Percentiles rank a stretch among this genome's conserved stretches.
Conservation (phyloP, 2,797 vertebrate genomes). For the Denticeps clupeoides region DNA sequence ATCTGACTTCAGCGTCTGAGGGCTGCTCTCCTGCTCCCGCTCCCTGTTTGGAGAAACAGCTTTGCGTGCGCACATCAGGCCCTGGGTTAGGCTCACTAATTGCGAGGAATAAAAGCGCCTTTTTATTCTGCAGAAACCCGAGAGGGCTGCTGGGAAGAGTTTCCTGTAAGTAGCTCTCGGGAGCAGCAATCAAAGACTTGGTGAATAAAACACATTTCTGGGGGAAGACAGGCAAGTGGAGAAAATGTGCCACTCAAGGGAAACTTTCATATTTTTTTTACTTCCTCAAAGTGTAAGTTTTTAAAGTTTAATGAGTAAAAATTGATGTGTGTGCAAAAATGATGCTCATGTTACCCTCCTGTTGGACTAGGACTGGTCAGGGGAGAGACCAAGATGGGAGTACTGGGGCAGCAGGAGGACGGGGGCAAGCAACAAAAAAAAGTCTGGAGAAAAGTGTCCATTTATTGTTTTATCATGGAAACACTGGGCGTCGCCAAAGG, state of each 20-base stretch:
- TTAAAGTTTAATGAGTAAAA: no score
- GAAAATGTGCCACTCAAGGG: background rate
- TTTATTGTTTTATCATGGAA: no score
- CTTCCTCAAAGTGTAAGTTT: no score
- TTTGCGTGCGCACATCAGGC: slow-evolving; percentile 13
- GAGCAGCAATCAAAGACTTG: slow-evolving; percentile 28
- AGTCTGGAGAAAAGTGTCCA: no score
- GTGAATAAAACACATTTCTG: slow-evolving; percentile 14
- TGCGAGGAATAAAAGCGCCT: slow-evolving; percentile 37
- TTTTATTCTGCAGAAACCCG: slow-evolving; percentile 45
- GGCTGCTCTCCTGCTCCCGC: slow-evolving; percentile 19
- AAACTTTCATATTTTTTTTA: no score
- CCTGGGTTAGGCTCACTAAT: slow-evolving; percentile 29
- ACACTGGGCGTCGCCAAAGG: no score
- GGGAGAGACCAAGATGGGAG: no score
- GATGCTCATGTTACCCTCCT: no score
- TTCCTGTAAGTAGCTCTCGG: slow-evolving; percentile 33
- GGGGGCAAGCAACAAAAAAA: no score
- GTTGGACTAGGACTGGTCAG: no score
- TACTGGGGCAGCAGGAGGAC: no score
- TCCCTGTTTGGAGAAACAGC: slow-evolving; percentile 25
- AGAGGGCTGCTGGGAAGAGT: slow-evolving; percentile 35
- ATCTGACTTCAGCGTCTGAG: slow-evolving; percentile 23
- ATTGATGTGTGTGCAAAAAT: no score
- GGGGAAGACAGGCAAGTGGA: background rate